Conservation (phyloP, 2,113 vertebrate genomes). For the Tamias sibiricus region DNA sequence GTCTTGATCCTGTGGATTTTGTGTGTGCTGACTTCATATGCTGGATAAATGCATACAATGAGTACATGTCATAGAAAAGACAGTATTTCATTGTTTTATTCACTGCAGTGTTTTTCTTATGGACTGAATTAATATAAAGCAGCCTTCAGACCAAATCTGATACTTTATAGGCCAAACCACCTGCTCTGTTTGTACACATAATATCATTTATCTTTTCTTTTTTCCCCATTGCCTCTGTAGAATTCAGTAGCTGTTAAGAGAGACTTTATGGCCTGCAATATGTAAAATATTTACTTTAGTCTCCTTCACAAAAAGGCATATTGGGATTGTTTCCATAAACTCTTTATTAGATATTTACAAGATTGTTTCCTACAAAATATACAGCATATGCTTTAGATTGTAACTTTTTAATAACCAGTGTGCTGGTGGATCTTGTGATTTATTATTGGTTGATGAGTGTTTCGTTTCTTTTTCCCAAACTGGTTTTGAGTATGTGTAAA, state of each 20-base stretch:
- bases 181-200: background rate
- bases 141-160: background rate
- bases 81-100: background rate
- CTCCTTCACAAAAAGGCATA: background rate
- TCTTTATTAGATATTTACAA: background rate
- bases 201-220: background rate
- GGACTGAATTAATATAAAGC: background rate
- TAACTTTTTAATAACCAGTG: too few species aligned
- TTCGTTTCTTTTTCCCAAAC: too few species aligned
- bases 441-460: too few species aligned
- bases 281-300: background rate
- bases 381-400: too few species aligned
- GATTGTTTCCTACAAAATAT: background rate
- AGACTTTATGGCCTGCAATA: background rate
- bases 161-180: background rate
- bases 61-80: background rate
- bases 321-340: background rate
- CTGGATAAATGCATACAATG: background rate
- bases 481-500: too few species aligned
- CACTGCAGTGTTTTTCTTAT: background rate
- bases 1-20: background rate
- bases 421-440: too few species aligned
- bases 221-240: too few species aligned
- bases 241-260: too few species aligned
- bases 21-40: slow-evolving; percentile 12